These are phyloP conservation scores for Netelia virgata DNA, from an alignment of 2,888 invertebrate genomes.

Conservation along the genomic window DNA sequence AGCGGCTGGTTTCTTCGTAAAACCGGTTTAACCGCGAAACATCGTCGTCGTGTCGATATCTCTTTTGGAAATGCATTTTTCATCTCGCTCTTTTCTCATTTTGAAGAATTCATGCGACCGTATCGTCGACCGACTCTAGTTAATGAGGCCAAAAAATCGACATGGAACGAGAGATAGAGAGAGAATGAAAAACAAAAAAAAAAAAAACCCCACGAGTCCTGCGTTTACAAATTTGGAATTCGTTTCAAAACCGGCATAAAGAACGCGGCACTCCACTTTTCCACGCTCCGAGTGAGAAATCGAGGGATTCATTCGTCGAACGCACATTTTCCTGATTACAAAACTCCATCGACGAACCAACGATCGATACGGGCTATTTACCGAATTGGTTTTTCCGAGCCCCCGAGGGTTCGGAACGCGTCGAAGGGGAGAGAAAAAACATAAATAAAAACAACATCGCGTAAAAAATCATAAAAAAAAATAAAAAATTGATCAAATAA, in stretches of 20 bases:
- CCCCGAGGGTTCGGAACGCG: neutral
- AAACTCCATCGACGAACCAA: slow-evolving; percentile 27
- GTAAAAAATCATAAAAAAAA: neutral
- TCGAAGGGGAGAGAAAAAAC: neutral
- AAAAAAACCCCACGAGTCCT: neutral
- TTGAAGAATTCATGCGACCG: slow-evolving; percentile 9
- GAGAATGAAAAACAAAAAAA: slow-evolving; percentile 2
- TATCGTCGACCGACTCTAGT: slow-evolving; percentile 24
- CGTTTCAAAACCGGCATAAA: neutral
- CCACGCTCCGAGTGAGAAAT: neutral
- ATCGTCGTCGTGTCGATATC: slow-evolving; percentile 48
- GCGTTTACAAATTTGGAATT: slow-evolving; percentile 35
- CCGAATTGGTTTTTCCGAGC: neutral
- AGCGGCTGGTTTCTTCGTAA: slow-evolving; percentile 38
- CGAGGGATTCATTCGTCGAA: slow-evolving; percentile 25
- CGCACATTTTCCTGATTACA: slow-evolving; percentile 50
- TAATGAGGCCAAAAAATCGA: slow-evolving; percentile 1
- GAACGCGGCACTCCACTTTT: neutral
- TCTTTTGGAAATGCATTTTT: slow-evolving; percentile 55
- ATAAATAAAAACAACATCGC: neutral
- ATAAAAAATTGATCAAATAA: neutral
- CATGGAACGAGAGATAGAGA: neutral
- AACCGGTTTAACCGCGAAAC: slow-evolving; percentile 51
- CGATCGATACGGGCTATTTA: slow-evolving; percentile 23
- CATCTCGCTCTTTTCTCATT: neutral